phyloP scores from a whole-genome alignment of 1,140 invertebrate species.

The Drosophila orosa region DNA sequence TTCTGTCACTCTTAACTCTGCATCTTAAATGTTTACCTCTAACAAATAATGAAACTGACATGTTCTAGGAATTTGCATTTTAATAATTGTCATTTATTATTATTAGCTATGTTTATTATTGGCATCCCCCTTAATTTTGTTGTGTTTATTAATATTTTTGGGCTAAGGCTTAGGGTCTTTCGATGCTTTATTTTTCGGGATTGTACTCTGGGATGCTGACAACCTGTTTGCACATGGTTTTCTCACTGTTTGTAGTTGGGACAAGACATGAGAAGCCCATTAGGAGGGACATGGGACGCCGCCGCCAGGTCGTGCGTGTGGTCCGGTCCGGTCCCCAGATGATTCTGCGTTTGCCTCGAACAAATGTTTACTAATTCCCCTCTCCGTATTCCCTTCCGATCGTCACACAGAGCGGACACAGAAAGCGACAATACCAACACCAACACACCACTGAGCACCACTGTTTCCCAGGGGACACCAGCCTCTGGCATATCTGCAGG shows the following conservation, averaged over 20 bases:
- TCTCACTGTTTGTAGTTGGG: constrained; percentile 27
- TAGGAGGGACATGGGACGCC: constrained; percentile 28
- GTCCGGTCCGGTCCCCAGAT: constrained; percentile 16
- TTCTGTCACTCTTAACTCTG: no score
- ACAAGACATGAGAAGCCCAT: constrained; percentile 35
- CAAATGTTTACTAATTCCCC: constrained; percentile 20
- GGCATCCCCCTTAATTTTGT: neutral
- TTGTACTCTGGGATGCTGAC: constrained; percentile 2
- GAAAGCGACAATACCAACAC: constrained; percentile 63
- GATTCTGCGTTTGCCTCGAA: neutral
- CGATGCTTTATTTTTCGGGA: neutral
- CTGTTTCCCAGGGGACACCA: constrained; percentile 21
- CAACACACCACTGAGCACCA: constrained; percentile 33
- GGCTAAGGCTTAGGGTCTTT: neutral
- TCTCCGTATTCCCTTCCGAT: neutral
- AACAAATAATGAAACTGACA: no score
- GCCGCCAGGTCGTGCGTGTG: constrained; percentile 7
- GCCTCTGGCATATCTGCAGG: constrained; percentile 28
- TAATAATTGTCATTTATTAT: neutral
- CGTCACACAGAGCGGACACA: constrained; percentile 72
- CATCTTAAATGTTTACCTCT: no score
- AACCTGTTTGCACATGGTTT: constrained; percentile 31
- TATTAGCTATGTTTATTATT: neutral
- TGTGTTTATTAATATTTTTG: neutral
- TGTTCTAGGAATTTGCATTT: neutral